Percentiles rank a stretch among this genome's conserved stretches.
These are phyloP conservation scores for Pogonus chalceus DNA, from an alignment of 1,140 invertebrate species.

Conservation along the genomic window DNA sequence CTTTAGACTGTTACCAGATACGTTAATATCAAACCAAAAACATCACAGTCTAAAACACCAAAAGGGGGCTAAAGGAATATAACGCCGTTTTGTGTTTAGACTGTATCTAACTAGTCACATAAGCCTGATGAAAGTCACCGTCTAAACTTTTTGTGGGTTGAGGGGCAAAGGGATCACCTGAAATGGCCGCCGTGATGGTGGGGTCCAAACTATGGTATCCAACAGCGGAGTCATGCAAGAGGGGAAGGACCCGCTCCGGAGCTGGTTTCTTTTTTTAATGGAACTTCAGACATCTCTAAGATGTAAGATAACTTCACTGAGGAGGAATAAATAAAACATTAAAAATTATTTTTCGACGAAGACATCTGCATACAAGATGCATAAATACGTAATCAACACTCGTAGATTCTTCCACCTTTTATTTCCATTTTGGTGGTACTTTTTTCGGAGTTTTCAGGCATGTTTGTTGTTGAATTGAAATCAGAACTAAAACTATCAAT, in stretches of 20 bases:
- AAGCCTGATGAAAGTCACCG: not conserved
- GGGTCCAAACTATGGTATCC: not conserved
- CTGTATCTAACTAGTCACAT: not conserved
- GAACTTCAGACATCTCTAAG: not conserved
- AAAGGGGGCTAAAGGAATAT: too few species aligned
- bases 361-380: slow-evolving; percentile 2
- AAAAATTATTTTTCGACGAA: slow-evolving; percentile 3
- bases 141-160: not conserved
- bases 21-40: too few species aligned
- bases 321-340: slow-evolving; percentile 5
- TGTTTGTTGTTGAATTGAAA: too few species aligned
- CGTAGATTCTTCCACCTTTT: not conserved
- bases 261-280: slow-evolving; percentile 4
- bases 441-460: too few species aligned
- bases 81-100: too few species aligned
- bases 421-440: not conserved
- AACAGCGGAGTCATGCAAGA: not conserved
- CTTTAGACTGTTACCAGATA: slow-evolving; percentile 23
- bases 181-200: slow-evolving; percentile 6
- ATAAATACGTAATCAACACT: not conserved
- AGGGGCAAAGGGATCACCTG: not conserved
- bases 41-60: slow-evolving; percentile 19
- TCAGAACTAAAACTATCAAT: too few species aligned
- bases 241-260: not conserved
- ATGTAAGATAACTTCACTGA: not conserved